Percentiles rank a stretch among this genome's conserved stretches.
Conservation (phyloP, 2,113 vertebrate species). For the Rhea americana region DNA sequence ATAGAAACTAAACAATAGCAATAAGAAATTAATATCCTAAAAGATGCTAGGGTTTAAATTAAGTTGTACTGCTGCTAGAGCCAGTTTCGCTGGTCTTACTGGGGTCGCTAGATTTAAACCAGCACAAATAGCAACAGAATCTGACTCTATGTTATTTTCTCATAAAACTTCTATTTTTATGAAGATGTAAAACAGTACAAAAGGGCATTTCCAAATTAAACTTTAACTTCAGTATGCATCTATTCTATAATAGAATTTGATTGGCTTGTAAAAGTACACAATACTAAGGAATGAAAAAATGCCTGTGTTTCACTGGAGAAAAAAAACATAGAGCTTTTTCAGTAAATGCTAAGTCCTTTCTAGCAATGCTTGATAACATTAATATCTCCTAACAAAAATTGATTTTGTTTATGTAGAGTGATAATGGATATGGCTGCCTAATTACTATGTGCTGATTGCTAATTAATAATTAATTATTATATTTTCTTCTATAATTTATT, state of each 20-base stretch:
- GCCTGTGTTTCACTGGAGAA: conserved; percentile 3
- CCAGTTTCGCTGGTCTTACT: neutral
- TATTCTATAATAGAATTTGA: conserved; percentile 27
- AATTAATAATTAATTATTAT: conserved; percentile 78
- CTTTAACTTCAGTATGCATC: conserved; percentile 26
- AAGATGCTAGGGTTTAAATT: neutral
- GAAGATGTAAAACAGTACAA: conserved; percentile 1
- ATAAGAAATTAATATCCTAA: neutral
- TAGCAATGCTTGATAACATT: conserved; percentile 52
- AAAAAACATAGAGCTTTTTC: conserved; percentile 29
- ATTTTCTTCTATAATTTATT: conserved; percentile 69
- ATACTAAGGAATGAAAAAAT: conserved; percentile 47
- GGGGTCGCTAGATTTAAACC: neutral
- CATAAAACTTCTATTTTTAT: neutral
- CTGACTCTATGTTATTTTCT: neutral
- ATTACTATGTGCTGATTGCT: conserved; percentile 65
- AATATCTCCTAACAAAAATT: conserved; percentile 75
- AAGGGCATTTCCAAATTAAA: conserved; percentile 4
- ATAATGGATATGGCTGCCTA: conserved; percentile 64
- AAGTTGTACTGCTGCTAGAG: neutral
- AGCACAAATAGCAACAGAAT: neutral
- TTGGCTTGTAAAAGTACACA: neutral
- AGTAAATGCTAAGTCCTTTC: conserved; percentile 16
- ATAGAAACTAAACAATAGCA: neutral
- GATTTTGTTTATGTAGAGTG: conserved; percentile 76